Percentiles rank a stretch among this genome's conserved stretches.
Conservation (phyloP, 2,797 vertebrate genomes). For the Silurus lanzhouensis region DNA sequence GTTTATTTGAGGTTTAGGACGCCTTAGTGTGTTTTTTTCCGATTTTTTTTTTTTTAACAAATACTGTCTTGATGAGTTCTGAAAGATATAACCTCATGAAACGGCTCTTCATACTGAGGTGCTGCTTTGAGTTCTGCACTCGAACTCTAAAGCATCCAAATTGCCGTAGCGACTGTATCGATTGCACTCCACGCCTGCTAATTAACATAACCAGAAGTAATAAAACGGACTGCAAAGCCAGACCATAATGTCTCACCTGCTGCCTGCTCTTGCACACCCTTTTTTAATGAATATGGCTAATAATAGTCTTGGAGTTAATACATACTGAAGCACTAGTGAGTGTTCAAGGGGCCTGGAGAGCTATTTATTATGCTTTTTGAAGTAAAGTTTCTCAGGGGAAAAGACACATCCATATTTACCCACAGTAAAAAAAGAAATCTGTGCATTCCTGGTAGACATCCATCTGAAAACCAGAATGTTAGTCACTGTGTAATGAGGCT, state of each 20-base stretch:
- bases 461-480: not conserved
- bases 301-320: constrained; percentile 10
- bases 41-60: not conserved
- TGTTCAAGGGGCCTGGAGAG: not conserved
- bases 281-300: constrained; percentile 22
- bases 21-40: not conserved
- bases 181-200: constrained; percentile 20
- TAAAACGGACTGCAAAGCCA: constrained; percentile 21
- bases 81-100: not conserved
- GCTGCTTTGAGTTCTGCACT: not conserved
- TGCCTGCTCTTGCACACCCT: not conserved
- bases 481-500: not conserved
- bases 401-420: not conserved
- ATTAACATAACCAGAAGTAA: constrained; percentile 25
- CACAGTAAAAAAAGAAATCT: not conserved
- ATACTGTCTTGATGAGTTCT: not conserved
- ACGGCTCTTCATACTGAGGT: not conserved
- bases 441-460: constrained; percentile 7
- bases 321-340: not conserved
- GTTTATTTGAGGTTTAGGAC: no score
- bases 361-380: constrained; percentile 14
- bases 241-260: constrained; percentile 21
- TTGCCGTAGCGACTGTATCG: constrained; percentile 17
- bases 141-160: no score
- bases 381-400: not conserved